These are phyloP conservation scores for Tachysurus fulvidraco DNA, from an alignment of 2,113 vertebrate species.

Conservation along the genomic window DNA sequence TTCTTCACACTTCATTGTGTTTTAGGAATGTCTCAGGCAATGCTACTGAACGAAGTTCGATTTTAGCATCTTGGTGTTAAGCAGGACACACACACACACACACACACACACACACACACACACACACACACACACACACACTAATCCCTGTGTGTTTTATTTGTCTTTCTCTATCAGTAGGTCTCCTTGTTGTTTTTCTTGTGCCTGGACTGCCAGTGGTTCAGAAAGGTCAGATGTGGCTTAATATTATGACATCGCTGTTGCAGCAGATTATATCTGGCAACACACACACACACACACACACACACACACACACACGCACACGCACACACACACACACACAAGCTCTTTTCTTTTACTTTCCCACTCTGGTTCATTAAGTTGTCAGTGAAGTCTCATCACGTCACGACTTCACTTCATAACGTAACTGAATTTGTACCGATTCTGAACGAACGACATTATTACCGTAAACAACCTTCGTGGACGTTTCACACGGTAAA, in stretches of 20 bases:
- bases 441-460: no score
- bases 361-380: neutral
- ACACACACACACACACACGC: neutral
- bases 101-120: conserved; percentile 7
- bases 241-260: neutral
- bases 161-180: conserved; percentile 18
- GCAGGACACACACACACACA: neutral
- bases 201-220: conserved; percentile 12
- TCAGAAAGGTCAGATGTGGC: neutral
- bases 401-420: neutral
- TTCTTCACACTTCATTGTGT: neutral
- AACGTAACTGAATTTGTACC: neutral
- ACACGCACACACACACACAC: no score
- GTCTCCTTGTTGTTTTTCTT: conserved; percentile 33
- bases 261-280: neutral
- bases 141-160: conserved; percentile 42
- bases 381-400: neutral
- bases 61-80: conserved; percentile 4
- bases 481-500: no score
- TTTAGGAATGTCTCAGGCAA: neutral
- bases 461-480: no score
- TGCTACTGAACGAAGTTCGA: conserved; percentile 15
- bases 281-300: neutral
- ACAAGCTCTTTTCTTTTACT: neutral
- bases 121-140: conserved; percentile 6